Evolutionary conservation across 2,888 invertebrate genomes (phyloP).

Genomic region (Anodontia alba): DNA sequence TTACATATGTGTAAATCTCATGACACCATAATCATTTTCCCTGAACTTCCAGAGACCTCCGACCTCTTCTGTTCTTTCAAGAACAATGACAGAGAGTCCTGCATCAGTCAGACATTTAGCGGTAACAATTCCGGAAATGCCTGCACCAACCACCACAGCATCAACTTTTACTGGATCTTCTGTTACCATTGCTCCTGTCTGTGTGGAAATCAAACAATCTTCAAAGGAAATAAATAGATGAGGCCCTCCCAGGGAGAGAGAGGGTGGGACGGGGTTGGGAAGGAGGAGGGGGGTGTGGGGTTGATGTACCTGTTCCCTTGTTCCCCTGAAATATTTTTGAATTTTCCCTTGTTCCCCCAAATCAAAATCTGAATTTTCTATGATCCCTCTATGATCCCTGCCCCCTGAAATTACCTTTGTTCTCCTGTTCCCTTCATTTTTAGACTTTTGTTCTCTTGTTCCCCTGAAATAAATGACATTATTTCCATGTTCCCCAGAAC

Average conservation of each 20-base stretch:
- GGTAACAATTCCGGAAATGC: constrained; percentile 79
- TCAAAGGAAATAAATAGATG: neutral
- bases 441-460: no score
- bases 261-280: no score
- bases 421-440: no score
- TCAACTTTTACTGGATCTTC: constrained; percentile 49
- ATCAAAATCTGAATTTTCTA: no score
- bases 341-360: no score
- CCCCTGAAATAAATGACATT: no score
- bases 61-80: constrained; percentile 80
- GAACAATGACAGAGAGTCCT: constrained; percentile 74
- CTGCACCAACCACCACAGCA: constrained; percentile 78
- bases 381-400: no score
- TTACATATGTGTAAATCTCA: constrained; percentile 83
- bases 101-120: constrained; percentile 78
- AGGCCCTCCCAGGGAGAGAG: neutral
- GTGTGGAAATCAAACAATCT: neutral
- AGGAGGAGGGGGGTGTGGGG: no score
- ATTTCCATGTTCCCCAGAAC: no score
- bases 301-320: no score
- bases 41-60: constrained; percentile 83
- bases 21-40: constrained; percentile 82
- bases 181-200: constrained; percentile 6
- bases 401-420: no score
- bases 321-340: no score